These are phyloP conservation scores for Melitaea cinxia DNA, from an alignment of 1,140 invertebrate genomes.

Conservation along the genomic window DNA sequence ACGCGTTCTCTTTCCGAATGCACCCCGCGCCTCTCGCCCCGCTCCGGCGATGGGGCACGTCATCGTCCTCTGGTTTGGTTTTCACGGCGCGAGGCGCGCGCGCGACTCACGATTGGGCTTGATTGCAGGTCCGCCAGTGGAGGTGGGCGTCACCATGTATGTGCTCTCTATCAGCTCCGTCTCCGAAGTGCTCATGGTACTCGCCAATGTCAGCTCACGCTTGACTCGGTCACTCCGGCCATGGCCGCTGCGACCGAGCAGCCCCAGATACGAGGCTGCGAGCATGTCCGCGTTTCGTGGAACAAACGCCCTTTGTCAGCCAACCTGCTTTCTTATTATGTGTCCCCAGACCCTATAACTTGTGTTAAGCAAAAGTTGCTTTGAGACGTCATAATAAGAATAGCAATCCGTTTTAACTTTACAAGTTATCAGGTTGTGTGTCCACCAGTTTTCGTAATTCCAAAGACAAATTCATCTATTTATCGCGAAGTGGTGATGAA, in stretches of 20 bases:
- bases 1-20: conserved; percentile 39
- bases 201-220: conserved; percentile 71
- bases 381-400: conserved; percentile 72
- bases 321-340: conserved; percentile 79
- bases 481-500: conserved; percentile 48
- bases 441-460: conserved; percentile 79
- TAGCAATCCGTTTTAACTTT: conserved; percentile 65
- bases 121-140: conserved; percentile 95
- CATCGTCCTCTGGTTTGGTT: conserved; percentile 79
- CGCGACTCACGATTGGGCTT: conserved; percentile 80
- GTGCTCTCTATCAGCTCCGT: conserved; percentile 99
- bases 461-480: conserved; percentile 51
- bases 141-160: conserved; percentile 98
- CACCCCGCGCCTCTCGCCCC: conserved; percentile 51
- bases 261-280: conserved; percentile 68
- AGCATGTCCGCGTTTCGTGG: conserved; percentile 77
- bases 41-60: conserved; percentile 72
- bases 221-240: conserved; percentile 66
- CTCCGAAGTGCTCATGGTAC: conserved; percentile 99
- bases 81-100: conserved; percentile 74
- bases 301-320: conserved; percentile 72
- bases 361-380: conserved; percentile 37
- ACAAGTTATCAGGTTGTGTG: conserved; percentile 67
- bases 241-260: conserved; percentile 55
- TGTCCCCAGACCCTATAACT: conserved; percentile 41